Conservation (phyloP, 2,113 vertebrate genomes). For the Gracilinanus agilis region DNA sequence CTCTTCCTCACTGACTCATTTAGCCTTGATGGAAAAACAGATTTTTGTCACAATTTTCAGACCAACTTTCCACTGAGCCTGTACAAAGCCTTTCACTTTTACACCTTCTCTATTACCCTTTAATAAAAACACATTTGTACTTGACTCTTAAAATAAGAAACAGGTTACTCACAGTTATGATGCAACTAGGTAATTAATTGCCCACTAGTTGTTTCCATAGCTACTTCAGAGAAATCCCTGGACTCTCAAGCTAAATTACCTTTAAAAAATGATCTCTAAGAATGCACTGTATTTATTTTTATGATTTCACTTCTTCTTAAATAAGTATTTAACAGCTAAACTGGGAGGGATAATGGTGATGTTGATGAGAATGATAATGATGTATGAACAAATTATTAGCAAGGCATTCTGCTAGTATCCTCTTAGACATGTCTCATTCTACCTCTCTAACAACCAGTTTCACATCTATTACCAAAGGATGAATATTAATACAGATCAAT, state of each 20-base stretch:
- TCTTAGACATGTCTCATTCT: not conserved
- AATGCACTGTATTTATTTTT: not conserved
- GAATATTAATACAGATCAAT: not conserved
- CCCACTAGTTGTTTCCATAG: constrained; percentile 14
- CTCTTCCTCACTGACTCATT: constrained; percentile 44
- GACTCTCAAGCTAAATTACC: not conserved
- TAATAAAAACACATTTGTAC: constrained; percentile 35
- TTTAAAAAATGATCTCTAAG: not conserved
- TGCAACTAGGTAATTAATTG: constrained; percentile 1
- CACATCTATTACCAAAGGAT: not conserved
- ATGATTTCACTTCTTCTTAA: no score
- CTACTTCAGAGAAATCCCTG: not conserved
- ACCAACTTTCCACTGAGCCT: constrained; percentile 33
- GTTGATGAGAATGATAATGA: not conserved
- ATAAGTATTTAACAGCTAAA: not conserved
- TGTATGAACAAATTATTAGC: not conserved
- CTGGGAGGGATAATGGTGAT: not conserved
- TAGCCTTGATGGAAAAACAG: constrained; percentile 20
- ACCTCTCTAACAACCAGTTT: not conserved
- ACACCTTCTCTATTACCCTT: constrained; percentile 32
- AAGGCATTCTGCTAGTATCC: not conserved
- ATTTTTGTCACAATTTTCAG: constrained; percentile 52
- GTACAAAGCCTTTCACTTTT: constrained; percentile 35
- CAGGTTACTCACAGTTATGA: constrained; percentile 23
- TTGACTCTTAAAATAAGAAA: constrained; percentile 60